These are phyloP conservation scores for Tinea pellionella DNA, from an alignment of 2,888 invertebrate genomes.

Conservation along the genomic window DNA sequence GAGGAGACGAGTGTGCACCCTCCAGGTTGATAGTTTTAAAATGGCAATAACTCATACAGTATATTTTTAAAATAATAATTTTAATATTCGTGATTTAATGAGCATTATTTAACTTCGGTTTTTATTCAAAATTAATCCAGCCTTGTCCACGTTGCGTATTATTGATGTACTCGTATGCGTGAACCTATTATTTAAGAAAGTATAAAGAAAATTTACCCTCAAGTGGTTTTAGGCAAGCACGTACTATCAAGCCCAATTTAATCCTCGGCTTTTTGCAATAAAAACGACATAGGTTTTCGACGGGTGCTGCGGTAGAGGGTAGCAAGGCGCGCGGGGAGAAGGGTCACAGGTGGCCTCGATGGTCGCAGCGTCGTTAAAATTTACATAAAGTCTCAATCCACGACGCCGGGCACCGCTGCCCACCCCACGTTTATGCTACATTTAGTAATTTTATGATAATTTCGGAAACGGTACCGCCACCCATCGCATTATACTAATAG, in stretches of 20 bases:
- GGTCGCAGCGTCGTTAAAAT: conserved; percentile 70
- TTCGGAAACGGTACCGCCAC: conserved; percentile 66
- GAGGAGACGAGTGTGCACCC: no score
- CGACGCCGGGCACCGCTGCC: conserved; percentile 51
- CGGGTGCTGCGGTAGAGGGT: conserved; percentile 48
- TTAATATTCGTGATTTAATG: no score
- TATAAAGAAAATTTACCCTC: background rate
- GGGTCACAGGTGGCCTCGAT: conserved; percentile 66
- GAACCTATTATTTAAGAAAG: background rate
- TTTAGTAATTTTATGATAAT: conserved; percentile 72
- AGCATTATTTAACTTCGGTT: no score
- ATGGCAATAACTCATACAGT: no score
- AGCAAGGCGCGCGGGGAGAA: conserved; percentile 24
- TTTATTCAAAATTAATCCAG: no score
- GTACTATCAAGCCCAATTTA: conserved; percentile 64
- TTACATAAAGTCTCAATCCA: conserved; percentile 71
- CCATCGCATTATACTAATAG: conserved; percentile 71
- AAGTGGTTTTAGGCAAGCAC: conserved; percentile 25
- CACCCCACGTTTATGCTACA: conserved; percentile 68
- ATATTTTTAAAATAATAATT: no score
- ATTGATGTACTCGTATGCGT: no score
- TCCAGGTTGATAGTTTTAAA: no score
- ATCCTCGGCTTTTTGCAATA: conserved; percentile 67
- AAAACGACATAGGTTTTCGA: conserved; percentile 69
- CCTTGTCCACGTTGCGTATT: no score